Evolutionary conservation across 2,797 vertebrate species (phyloP).

Genomic region (Serranus cabrilla): DNA sequence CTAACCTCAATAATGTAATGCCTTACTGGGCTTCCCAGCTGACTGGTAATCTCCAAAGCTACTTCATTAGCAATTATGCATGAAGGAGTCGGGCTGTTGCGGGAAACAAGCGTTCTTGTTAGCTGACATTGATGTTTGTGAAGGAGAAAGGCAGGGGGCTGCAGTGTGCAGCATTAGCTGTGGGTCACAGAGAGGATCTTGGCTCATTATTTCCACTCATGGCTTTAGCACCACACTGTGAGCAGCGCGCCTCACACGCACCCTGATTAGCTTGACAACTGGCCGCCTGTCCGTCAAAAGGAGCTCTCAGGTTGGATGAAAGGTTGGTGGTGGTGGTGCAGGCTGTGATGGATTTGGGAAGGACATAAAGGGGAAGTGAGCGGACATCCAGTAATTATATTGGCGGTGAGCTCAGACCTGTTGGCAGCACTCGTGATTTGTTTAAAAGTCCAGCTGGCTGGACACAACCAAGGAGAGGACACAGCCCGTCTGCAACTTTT

Average conservation of each 20-base stretch:
- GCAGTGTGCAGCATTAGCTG: slow-evolving; percentile 29
- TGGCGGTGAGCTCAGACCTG: slow-evolving; percentile 30
- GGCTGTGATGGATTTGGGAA: slow-evolving; percentile 58
- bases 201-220: slow-evolving; percentile 62
- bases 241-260: slow-evolving; percentile 19
- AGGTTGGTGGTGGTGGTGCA: slow-evolving; percentile 22
- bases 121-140: slow-evolving; percentile 41
- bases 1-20: slow-evolving; percentile 69
- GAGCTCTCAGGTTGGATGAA: slow-evolving; percentile 49
- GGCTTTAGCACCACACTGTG: slow-evolving; percentile 22
- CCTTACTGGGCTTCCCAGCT: slow-evolving; percentile 30
- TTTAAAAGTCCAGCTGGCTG: slow-evolving; percentile 36
- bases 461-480: slow-evolving; percentile 22
- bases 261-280: slow-evolving; percentile 54
- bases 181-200: slow-evolving; percentile 53
- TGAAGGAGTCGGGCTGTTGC: slow-evolving; percentile 22
- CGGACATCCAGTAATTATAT: slow-evolving; percentile 56
- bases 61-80: slow-evolving; percentile 60
- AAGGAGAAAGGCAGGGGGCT: neutral
- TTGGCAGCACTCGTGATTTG: slow-evolving; percentile 48
- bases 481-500: neutral
- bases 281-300: slow-evolving; percentile 47
- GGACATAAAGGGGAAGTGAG: slow-evolving; percentile 55
- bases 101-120: slow-evolving; percentile 32
- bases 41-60: slow-evolving; percentile 46